Percentiles rank a stretch among this genome's conserved stretches.
phyloP scores from a whole-genome alignment of 2,888 invertebrate genomes.

The Pterostichus niger region DNA sequence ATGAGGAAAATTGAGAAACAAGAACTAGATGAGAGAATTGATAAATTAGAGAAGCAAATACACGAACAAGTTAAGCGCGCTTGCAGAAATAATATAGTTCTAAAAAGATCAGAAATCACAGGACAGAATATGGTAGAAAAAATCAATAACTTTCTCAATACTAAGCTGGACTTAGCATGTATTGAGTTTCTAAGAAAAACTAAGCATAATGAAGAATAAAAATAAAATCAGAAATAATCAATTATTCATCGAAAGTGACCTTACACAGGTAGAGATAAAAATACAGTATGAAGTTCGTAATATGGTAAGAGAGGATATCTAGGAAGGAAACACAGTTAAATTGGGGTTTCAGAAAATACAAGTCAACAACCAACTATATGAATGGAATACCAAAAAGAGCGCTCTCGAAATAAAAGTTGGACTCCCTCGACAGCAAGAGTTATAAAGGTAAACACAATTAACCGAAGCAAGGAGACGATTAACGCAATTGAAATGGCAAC shows the following conservation, averaged over 20 bases:
- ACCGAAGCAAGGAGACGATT: neutral
- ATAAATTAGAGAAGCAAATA: conserved; percentile 7
- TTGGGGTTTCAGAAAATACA: conserved; percentile 27
- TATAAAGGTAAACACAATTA: conserved; percentile 5
- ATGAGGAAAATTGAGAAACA: conserved; percentile 47
- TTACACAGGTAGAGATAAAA: conserved; percentile 37
- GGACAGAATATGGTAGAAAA: conserved; percentile 28
- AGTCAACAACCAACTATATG: conserved; percentile 7
- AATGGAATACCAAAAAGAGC: conserved; percentile 11
- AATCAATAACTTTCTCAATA: conserved; percentile 26
- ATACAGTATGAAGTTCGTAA: conserved; percentile 34
- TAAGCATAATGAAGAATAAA: conserved; percentile 19
- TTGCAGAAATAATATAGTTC: conserved; percentile 21
- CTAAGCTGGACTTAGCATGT: conserved; percentile 46
- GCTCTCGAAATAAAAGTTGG: neutral
- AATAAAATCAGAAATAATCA: conserved; percentile 34
- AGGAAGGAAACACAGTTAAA: conserved; percentile 28
- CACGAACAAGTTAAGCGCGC: conserved; percentile 1
- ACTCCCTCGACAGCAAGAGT: neutral
- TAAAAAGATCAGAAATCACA: conserved; percentile 26
- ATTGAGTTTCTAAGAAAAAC: conserved; percentile 34
- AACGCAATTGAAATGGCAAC: neutral
- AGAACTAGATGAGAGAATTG: neutral
- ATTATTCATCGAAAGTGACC: conserved; percentile 59
- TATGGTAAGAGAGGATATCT: conserved; percentile 18